These are phyloP conservation scores for Psilopsiagon aymara DNA, from an alignment of 2,113 vertebrate genomes.

Conservation along the genomic window DNA sequence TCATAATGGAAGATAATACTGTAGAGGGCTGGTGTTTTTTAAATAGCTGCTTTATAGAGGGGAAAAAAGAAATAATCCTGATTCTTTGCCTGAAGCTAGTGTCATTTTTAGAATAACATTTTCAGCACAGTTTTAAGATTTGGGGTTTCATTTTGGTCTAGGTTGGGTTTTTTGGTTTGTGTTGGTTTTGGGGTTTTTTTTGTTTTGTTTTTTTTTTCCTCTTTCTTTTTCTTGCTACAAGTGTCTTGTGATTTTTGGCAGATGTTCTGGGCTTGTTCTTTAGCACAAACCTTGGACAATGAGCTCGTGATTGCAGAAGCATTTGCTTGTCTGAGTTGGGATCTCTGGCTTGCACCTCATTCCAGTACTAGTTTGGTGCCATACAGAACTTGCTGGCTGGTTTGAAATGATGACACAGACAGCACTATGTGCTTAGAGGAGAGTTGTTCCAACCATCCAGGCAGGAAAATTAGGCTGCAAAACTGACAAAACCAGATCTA, in stretches of 20 bases:
- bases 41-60: not conserved
- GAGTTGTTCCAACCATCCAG: not conserved
- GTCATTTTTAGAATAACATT: not conserved
- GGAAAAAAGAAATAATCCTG: not conserved
- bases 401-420: constrained; percentile 22
- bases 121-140: constrained; percentile 6
- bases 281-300: not conserved
- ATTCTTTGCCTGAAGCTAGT: not conserved
- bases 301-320: constrained; percentile 6
- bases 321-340: constrained; percentile 49
- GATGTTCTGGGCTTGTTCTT: not conserved
- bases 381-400: constrained; percentile 28
- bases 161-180: not conserved
- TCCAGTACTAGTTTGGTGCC: constrained; percentile 29
- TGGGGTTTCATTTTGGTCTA: not conserved
- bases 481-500: constrained; percentile 36
- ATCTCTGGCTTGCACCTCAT: constrained; percentile 48
- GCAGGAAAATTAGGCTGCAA: not conserved
- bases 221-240: not conserved
- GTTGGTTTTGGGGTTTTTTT: not conserved
- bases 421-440: not conserved
- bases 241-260: constrained; percentile 29
- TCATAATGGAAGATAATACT: not conserved
- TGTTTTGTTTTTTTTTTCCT: too few species aligned
- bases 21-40: not conserved